Conservation (phyloP, 2,888 invertebrate species). For the Silvanus unidentatus region DNA sequence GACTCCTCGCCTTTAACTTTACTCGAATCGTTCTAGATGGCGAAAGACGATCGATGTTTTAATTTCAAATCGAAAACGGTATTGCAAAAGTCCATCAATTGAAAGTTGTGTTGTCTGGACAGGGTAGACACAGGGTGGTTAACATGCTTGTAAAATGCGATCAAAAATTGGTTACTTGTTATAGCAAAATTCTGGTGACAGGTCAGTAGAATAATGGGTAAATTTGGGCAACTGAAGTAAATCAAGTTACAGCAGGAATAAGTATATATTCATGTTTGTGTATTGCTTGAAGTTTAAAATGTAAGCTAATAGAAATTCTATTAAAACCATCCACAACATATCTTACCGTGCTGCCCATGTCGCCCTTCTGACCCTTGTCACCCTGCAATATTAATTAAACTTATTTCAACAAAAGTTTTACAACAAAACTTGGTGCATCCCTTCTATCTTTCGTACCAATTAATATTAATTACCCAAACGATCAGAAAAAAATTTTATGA, state of each 20-base stretch:
- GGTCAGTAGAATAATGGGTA: slow-evolving; percentile 29
- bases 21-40: too few species aligned
- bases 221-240: slow-evolving; percentile 11
- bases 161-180: slow-evolving; percentile 17
- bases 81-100: neutral
- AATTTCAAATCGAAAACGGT: too few species aligned
- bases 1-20: too few species aligned
- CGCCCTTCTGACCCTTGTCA: slow-evolving; percentile 67
- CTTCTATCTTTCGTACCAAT: slow-evolving; percentile 24
- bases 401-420: neutral
- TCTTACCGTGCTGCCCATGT: slow-evolving; percentile 70
- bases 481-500: slow-evolving; percentile 24
- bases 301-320: slow-evolving; percentile 19
- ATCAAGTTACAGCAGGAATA: slow-evolving; percentile 16
- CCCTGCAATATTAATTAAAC: slow-evolving; percentile 53
- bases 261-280: too few species aligned
- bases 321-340: slow-evolving; percentile 19
- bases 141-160: slow-evolving; percentile 30
- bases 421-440: neutral
- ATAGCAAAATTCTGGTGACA: slow-evolving; percentile 24
- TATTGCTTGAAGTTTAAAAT: neutral
- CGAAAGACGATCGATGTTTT: too few species aligned
- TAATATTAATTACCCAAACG: slow-evolving; percentile 28
- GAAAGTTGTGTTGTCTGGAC: slow-evolving; percentile 17
- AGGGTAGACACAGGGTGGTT: slow-evolving; percentile 29